Evolutionary conservation across 2,113 vertebrate genomes (phyloP), one percentile per base, ranked within the genome.

Genomic region (Eidolon helvum): DNA sequence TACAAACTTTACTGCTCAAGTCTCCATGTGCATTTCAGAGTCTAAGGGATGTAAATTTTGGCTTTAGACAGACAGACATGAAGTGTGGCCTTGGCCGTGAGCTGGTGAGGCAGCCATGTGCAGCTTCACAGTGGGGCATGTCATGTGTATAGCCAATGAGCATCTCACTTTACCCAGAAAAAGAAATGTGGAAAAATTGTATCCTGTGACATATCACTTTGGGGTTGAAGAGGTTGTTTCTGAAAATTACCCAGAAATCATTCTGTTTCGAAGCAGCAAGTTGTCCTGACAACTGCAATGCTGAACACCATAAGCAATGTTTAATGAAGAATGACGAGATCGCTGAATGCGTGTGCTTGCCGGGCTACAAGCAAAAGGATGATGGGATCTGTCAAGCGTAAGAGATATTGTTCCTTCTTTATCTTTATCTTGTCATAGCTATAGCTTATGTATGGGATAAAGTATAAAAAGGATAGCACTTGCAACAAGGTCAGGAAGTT

Each of bases 251-350:
- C 9, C 21, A 45, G 57, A 59, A 93, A 61, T 91, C 12, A 0
- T 2, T 91, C 2, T 97, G 95, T 96, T 95, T 98, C 63, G 28
- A 71, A 86, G 61, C n/a, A 92, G 11, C 74, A 79, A 68, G 83
- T 91, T 99, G 99, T 80, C 0, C 10, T 5, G 0, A 4, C 0
- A 0, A 0, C 5, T 99, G 99, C 95, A 55, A 6, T 0, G 1
- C 7, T 7, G 0, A 0, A 0, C 0, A 7, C 0, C 7, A 91
- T 0, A 28, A 15, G 30, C 94, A 96, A 24, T 99, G 99, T 30
- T 0, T 50, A 11, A 1, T 11, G 68, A 1, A 5, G 0, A 0
- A 0, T 1, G 0, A 0, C 0, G 0, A 0, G 11, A 0, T 0
- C 0, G 3, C 38, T 2, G 0, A 0, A 0, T 99, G 99, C 9